Conservation (phyloP, 2,888 invertebrate genomes). For the Polydrusus pterygomalis region DNA sequence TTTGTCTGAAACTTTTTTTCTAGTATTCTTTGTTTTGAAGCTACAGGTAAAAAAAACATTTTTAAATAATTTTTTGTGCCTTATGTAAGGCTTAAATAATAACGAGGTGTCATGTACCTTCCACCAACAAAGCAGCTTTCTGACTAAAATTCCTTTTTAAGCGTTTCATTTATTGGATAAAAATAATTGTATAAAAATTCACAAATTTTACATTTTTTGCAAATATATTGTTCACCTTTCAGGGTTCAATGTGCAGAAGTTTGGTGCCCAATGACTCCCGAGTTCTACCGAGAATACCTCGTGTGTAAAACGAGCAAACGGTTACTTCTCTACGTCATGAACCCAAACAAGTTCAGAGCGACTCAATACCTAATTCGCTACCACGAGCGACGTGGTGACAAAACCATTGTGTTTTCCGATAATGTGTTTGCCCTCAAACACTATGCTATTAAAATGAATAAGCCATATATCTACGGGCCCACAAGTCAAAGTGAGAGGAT, state of each 20-base stretch:
- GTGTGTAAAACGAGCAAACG: constrained; percentile 92
- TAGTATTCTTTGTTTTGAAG: too few relatives aligned
- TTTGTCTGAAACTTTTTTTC: too few relatives aligned
- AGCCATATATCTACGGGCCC: constrained; percentile 98
- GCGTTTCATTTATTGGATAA: too few relatives aligned
- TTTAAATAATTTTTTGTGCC: too few relatives aligned
- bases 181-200: too few relatives aligned
- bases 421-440: constrained; percentile 98
- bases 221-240: constrained; percentile 11
- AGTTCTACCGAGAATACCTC: constrained; percentile 98
- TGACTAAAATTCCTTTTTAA: too few relatives aligned
- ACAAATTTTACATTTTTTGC: background rate
- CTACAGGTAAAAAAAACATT: too few relatives aligned
- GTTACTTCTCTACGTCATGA: constrained; percentile 97
- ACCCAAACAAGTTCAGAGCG: constrained; percentile 97
- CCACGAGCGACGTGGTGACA: constrained; percentile 95
- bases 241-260: constrained; percentile 99
- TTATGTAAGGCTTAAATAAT: too few relatives aligned
- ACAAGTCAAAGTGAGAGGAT: constrained; percentile 97
- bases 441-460: constrained; percentile 98
- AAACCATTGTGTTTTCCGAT: constrained; percentile 99
- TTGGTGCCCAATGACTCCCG: constrained; percentile 99
- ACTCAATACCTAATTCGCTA: constrained; percentile 94
- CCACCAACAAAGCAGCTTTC: too few relatives aligned
- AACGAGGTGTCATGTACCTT: too few relatives aligned